A percentile compares a stretch with the other conserved stretches of the same genome.
Evolutionary conservation across 2,888 invertebrate genomes (phyloP).

Genomic region (Ochlodes sylvanus): DNA sequence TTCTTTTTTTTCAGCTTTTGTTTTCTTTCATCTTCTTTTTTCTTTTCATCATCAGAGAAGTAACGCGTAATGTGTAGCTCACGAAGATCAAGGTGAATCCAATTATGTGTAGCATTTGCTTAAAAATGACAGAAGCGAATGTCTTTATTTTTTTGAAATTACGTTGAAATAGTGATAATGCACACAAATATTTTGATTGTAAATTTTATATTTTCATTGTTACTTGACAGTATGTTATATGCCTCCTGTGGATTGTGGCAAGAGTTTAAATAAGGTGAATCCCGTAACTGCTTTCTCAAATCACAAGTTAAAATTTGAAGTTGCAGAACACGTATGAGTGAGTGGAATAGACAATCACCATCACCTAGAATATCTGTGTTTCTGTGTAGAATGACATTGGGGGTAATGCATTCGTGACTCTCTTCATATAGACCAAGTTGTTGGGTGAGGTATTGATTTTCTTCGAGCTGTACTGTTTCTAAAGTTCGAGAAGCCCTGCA

Average conservation of each 20-base stretch:
- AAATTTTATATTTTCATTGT: conserved; percentile 52
- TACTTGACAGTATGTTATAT: conserved; percentile 53
- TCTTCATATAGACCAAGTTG: conserved; percentile 45
- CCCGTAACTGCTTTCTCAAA: conserved; percentile 54
- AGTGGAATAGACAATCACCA: conserved; percentile 47
- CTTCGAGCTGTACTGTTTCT: conserved; percentile 45
- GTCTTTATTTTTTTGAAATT: conserved; percentile 51
- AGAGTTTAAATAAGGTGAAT: conserved; percentile 56
- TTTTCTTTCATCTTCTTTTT: too few species aligned
- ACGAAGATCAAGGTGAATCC: conserved; percentile 56
- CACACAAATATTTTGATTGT: conserved; percentile 58
- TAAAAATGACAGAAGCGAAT: conserved; percentile 55
- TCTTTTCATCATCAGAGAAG: too few species aligned
- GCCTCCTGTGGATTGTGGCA: conserved; percentile 56
- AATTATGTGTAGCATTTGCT: conserved; percentile 54
- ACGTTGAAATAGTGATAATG: conserved; percentile 52
- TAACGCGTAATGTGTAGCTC: conserved; percentile 48
- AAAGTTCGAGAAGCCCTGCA: conserved; percentile 46
- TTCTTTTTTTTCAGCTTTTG: conserved; percentile 40
- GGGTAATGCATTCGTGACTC: conserved; percentile 49
- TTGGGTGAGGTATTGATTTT: conserved; percentile 45
- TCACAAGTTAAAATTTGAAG: conserved; percentile 53
- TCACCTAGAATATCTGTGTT: conserved; percentile 49
- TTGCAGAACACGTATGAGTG: conserved; percentile 54
- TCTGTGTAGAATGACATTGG: conserved; percentile 52